These are phyloP conservation scores for Eupithecia exiguata DNA, from an alignment of 2,888 invertebrate genomes.

Conservation along the genomic window DNA sequence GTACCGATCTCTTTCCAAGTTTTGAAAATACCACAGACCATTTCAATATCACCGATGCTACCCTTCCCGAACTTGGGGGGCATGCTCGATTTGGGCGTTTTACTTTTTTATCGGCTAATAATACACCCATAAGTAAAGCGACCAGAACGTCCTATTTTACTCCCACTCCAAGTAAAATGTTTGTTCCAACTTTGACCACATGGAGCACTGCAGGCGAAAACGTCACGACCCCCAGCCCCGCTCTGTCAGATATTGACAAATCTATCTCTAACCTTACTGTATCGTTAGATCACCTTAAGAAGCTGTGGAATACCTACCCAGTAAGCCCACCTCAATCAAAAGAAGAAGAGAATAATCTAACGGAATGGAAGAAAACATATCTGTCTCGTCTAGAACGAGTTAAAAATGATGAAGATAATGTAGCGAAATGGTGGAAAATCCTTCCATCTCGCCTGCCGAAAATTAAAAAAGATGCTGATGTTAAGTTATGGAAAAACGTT, in stretches of 20 bases:
- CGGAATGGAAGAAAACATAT: neutral
- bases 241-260: neutral
- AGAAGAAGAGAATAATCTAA: conserved; percentile 1
- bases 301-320: neutral
- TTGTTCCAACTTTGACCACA: neutral
- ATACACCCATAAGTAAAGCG: neutral
- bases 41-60: neutral
- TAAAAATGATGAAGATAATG: neutral
- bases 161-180: neutral
- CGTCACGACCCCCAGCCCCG: neutral
- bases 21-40: neutral
- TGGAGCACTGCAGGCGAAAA: neutral
- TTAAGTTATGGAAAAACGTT: neutral
- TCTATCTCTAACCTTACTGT: neutral
- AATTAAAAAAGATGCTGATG: neutral
- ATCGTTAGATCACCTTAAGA: neutral
- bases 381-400: neutral
- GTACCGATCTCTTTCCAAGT: neutral
- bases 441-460: neutral
- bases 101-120: neutral
- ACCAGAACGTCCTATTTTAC: neutral
- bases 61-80: conserved; percentile 1
- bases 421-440: neutral
- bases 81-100: neutral
- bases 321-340: neutral